Base-by-base conservation (phyloP, 2,797 vertebrate species). In the Loriculus beryllinus region DNA sequence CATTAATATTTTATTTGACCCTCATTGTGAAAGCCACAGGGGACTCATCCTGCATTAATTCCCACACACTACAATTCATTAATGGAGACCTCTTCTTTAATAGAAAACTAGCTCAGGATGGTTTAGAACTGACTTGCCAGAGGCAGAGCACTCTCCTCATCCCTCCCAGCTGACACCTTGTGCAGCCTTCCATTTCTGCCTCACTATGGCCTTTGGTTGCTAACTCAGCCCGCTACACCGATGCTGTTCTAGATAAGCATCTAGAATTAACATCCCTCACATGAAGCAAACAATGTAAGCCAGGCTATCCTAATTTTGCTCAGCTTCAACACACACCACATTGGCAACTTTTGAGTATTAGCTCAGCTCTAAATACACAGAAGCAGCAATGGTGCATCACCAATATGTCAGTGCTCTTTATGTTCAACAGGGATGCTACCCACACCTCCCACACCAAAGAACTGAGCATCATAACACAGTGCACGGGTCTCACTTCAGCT, bases 1-100 rank as follows among this genome's bases (percentile, higher is more conserved):
- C 83, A 95, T 97, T 91, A 96, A 94, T 97, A 96, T 96, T 97
- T 96, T 80, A 96, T 89, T 86, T 95, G 84, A 88, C 95, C 92
- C 57, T 95, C 84, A 91, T 82, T 72, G 63, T 47, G 9, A 84
- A 88, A 91, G 80, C 88, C 89, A 43, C 91, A 10, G 59, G 91
- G 65, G 86, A 91, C 82, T 81, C 85, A 91, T 84, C 70, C 54
- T 88, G 69, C 60, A 86, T 94, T 89, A 93, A 96, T 84, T 97
- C 80, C 77, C 91, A 67, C 70, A 70, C 59, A 76, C 51, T 91
- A 40, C 94, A 91, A 96, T 96, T 96, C 51, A 97, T 95, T 96
- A 95, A 76, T 42, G 45, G 57, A 91, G 85, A 88, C 77, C 74
- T 90, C 87, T 81, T 88, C 91, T 91, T 92, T 90, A 94, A 89